Evolutionary conservation across 1,140 invertebrate species (phyloP).

Genomic region (Coptotermes formosanus): DNA sequence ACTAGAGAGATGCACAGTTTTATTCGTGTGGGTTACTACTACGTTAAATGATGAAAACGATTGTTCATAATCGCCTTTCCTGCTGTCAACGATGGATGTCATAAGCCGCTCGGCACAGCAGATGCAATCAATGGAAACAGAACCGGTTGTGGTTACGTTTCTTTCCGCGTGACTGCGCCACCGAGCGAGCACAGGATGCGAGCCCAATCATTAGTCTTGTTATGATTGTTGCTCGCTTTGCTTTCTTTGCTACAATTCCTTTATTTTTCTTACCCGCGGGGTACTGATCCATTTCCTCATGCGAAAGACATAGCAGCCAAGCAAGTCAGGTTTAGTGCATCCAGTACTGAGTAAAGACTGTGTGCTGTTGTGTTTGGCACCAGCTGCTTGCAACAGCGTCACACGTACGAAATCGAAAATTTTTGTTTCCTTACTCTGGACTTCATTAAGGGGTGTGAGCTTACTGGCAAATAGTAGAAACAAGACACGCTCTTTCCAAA

Average conservation of each 20-base stretch:
- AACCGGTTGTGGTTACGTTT: background rate
- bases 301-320: background rate
- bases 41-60: background rate
- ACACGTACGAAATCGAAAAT: too few species aligned
- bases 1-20: too few species aligned
- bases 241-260: slow-evolving; percentile 1
- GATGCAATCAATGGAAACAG: background rate
- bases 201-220: slow-evolving; percentile 6
- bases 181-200: background rate
- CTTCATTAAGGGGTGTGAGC: too few species aligned
- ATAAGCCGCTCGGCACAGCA: background rate
- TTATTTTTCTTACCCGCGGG: background rate
- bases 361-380: too few species aligned
- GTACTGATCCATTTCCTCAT: slow-evolving; percentile 9
- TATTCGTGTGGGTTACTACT: background rate
- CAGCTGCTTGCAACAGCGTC: too few species aligned
- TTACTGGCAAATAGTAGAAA: too few species aligned
- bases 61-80: background rate
- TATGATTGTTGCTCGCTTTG: background rate
- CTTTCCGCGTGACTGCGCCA: slow-evolving; percentile 9
- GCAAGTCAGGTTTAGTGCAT: too few species aligned
- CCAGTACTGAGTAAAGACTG: too few species aligned
- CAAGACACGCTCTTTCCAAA: too few species aligned
- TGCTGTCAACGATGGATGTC: background rate
- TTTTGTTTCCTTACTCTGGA: too few species aligned